These are phyloP conservation scores for Distichodus sexfasciatus DNA, from an alignment of 2,797 vertebrate species.

Conservation along the genomic window DNA sequence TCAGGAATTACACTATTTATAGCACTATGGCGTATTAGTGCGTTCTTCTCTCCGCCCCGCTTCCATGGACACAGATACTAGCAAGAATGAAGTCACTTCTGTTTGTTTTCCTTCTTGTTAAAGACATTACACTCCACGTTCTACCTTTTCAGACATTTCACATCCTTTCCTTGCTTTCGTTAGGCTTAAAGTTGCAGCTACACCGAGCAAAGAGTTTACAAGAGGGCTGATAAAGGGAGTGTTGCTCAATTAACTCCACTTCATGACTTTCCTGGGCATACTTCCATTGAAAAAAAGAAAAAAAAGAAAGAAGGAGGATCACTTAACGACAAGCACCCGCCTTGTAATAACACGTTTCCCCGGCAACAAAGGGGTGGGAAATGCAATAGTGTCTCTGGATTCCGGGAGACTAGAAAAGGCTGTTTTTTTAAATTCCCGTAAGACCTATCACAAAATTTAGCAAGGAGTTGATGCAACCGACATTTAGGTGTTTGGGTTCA, in stretches of 20 bases:
- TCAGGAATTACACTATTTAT: constrained; percentile 25
- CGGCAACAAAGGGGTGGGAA: constrained; percentile 51
- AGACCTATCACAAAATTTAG: constrained; percentile 23
- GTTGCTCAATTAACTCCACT: constrained; percentile 44
- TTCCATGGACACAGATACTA: constrained; percentile 10
- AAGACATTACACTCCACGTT: neutral
- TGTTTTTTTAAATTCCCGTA: constrained; percentile 24
- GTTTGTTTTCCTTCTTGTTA: neutral
- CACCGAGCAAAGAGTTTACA: constrained; percentile 2
- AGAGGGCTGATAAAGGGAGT: neutral
- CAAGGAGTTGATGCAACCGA: neutral
- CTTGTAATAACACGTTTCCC: constrained; percentile 49
- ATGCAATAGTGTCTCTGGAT: constrained; percentile 39
- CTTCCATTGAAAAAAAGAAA: constrained; percentile 15
- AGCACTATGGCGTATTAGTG: constrained; percentile 19
- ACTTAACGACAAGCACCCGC: constrained; percentile 45
- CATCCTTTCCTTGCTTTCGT: neutral
- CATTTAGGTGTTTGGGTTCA: neutral
- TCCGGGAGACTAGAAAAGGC: constrained; percentile 28
- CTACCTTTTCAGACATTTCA: constrained; percentile 2
- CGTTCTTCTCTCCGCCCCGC: neutral
- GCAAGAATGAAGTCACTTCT: constrained; percentile 17
- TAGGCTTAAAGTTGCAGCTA: neutral
- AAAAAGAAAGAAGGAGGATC: constrained; percentile 17
- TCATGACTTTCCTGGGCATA: constrained; percentile 33